phyloP scores from a whole-genome alignment of 2,113 vertebrate genomes.

The Indri indri region DNA sequence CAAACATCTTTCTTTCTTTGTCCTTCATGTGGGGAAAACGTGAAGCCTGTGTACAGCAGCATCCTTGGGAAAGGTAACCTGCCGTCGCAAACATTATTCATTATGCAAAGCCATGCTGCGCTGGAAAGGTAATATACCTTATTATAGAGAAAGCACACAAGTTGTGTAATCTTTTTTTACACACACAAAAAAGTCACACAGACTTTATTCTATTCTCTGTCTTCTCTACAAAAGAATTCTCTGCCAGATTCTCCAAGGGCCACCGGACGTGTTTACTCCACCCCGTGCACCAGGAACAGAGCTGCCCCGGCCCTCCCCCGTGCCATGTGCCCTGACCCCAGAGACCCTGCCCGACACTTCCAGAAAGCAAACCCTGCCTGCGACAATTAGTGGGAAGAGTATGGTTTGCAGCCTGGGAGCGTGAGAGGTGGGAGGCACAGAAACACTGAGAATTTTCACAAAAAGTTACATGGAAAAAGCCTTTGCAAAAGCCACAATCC shows the following conservation, averaged over 20 bases:
- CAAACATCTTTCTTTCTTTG: conserved; percentile 18
- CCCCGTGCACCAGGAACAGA: background rate
- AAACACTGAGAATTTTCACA: background rate
- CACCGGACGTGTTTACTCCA: too few relatives aligned
- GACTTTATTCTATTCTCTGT: background rate
- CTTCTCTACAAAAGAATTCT: background rate
- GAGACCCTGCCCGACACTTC: accelerated
- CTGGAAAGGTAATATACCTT: background rate
- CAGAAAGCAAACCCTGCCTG: accelerated
- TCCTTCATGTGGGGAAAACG: background rate
- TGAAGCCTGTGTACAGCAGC: background rate
- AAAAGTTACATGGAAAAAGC: background rate
- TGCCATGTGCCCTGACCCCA: accelerated
- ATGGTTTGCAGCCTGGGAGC: background rate
- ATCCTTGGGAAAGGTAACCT: background rate
- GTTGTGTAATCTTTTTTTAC: background rate
- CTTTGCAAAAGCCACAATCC: background rate
- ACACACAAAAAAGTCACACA: background rate
- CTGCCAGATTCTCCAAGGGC: too few relatives aligned
- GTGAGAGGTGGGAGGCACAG: accelerated
- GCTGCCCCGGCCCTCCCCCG: background rate
- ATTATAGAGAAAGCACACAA: background rate
- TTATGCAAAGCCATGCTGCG: background rate
- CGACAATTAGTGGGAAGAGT: accelerated
- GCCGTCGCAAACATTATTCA: accelerated